Conservation (phyloP, 92 coral and sea anemone genomes). For the Actinostola sp. region DNA sequence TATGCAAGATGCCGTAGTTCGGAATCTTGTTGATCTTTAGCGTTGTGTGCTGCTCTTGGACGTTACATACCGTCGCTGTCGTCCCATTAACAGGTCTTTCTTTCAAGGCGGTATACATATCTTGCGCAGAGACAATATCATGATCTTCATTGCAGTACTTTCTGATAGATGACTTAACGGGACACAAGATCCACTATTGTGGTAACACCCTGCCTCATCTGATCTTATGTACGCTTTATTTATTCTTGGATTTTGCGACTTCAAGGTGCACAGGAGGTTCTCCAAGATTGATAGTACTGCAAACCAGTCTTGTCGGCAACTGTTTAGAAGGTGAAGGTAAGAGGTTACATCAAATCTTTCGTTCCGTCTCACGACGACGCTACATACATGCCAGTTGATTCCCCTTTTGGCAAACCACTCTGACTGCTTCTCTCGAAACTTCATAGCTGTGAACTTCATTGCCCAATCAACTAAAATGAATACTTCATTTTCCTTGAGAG, state of each 20-base stretch:
- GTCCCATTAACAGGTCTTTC: too few relatives aligned
- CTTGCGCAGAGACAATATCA: too few relatives aligned
- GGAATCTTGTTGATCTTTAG: constrained; percentile 35
- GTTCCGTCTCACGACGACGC: constrained; percentile 22
- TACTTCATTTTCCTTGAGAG: constrained; percentile 33
- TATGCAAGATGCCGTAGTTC: constrained; percentile 31
- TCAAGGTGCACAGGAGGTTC: constrained; percentile 10
- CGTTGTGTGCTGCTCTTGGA: constrained; percentile 21
- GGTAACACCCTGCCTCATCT: constrained; percentile 59
- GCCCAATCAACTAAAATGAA: constrained; percentile 56
- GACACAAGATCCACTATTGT: too few relatives aligned
- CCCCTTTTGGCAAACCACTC: constrained; percentile 62
- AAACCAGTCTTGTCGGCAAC: constrained; percentile 60
- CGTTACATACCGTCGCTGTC: too few relatives aligned
- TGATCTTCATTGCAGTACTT: too few relatives aligned
- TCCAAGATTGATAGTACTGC: constrained; percentile 40
- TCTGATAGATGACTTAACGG: too few relatives aligned
- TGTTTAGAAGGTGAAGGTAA: constrained; percentile 56
- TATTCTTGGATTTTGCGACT: background rate
- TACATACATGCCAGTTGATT: constrained; percentile 58
- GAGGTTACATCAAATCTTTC: constrained; percentile 25
- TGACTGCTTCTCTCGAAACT: constrained; percentile 51
- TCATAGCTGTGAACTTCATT: too few relatives aligned
- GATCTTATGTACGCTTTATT: constrained; percentile 27
- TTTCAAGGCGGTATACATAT: too few relatives aligned